phyloP scores from a whole-genome alignment of 2,888 invertebrate species.

The Sicus ferrugineus region DNA sequence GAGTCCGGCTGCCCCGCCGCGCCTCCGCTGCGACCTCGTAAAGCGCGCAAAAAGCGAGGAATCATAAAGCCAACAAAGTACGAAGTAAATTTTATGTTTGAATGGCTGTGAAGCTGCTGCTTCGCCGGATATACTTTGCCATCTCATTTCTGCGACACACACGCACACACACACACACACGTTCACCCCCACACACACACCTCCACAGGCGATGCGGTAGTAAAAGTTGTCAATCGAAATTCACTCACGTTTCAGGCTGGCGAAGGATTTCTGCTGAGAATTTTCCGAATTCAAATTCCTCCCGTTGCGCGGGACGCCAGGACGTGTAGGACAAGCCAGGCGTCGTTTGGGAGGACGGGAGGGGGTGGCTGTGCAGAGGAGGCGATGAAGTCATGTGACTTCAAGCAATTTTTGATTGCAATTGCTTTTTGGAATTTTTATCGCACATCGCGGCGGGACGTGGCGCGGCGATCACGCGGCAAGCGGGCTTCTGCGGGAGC shows the following conservation, averaged over 20 bases:
- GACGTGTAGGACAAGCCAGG: background rate
- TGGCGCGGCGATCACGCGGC: no score
- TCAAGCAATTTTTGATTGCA: conserved; percentile 19
- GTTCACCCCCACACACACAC: background rate
- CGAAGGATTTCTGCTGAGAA: conserved; percentile 17
- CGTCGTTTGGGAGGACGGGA: background rate
- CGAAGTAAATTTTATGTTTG: conserved; percentile 4
- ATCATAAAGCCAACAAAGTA: background rate
- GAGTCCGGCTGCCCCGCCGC: background rate
- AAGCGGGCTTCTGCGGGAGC: background rate
- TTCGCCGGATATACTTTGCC: background rate
- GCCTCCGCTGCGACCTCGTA: background rate
- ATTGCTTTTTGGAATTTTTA: conserved; percentile 21
- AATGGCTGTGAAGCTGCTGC: background rate
- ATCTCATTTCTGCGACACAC: no score
- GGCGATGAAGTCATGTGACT: conserved; percentile 22
- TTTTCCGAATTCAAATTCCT: conserved; percentile 27
- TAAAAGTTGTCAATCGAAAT: conserved; percentile 25
- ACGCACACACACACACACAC: no score
- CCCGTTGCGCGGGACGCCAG: background rate
- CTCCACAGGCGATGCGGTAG: background rate
- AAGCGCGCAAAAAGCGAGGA: background rate
- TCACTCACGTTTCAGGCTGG: conserved; percentile 20
- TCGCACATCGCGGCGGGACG: conserved; percentile 5
- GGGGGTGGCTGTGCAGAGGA: background rate